Conservation (phyloP, 2,113 vertebrate species). For the Bujurquina vittata region DNA sequence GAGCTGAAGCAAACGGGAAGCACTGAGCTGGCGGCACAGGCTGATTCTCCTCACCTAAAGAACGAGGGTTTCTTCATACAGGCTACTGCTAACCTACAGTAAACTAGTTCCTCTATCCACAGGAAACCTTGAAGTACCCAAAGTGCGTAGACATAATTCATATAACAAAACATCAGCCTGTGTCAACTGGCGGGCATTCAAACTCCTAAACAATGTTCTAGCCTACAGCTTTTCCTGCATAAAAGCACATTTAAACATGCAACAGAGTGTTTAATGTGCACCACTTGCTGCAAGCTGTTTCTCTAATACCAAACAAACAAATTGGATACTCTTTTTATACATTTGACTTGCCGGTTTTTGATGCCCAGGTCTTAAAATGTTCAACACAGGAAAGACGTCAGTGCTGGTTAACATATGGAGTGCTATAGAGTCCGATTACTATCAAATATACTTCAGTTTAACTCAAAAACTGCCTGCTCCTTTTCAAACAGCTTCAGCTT, state of each 20-base stretch:
- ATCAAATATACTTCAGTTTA: not conserved
- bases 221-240: not conserved
- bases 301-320: slow-evolving; percentile 4
- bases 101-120: slow-evolving; percentile 17
- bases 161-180: slow-evolving; percentile 15
- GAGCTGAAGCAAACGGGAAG: slow-evolving; percentile 68
- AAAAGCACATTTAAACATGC: not conserved
- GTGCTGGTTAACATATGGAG: not conserved
- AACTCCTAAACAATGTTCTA: not conserved
- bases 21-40: slow-evolving; percentile 43
- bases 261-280: slow-evolving; percentile 10
- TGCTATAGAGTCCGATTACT: not conserved
- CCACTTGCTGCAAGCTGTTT: not conserved
- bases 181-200: not conserved
- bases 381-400: not conserved
- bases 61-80: slow-evolving; percentile 28
- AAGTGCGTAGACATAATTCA: slow-evolving; percentile 21
- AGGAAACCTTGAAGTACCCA: slow-evolving; percentile 20
- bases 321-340: not conserved
- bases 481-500: slow-evolving; percentile 20
- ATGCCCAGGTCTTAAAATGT: not conserved
- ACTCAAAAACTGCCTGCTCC: not conserved
- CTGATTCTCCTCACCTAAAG: slow-evolving; percentile 10
- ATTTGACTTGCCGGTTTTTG: not conserved
- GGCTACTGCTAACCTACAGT: slow-evolving; percentile 39